Evolutionary conservation across 2,797 vertebrate species (phyloP), one percentile per base, ranked within the genome.

Genomic region (Phataginus tetradactyla): DNA sequence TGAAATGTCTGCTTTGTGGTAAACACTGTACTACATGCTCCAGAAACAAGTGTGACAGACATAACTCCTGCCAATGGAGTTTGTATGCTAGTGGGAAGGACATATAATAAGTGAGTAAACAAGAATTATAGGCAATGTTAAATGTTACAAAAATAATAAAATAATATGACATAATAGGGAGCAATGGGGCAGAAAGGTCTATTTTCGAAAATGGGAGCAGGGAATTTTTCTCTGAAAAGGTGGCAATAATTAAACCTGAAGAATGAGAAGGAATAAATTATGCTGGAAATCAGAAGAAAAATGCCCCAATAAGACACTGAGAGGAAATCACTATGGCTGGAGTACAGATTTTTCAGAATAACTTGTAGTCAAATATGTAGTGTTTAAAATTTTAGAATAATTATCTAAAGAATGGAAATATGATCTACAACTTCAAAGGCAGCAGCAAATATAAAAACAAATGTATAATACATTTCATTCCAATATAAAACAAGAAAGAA

Each of bases 361-460:
- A 37, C 77, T 86, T 92, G 5, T 13, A 69, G 27, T 27, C 74
- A 90, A 53, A 45, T 45, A 90, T 21, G 1, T 55, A 68, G 74
- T 45, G 21, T n/a, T 86, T 81, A 77, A 49, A 91, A 49, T 88
- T 87, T 80, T 59, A 85, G 37, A 86, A 74, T n/a, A 91, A 11
- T 34, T 21, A 91, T 57, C 4, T 53, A 86, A 95, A 81, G 45
- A 92, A 71, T 13, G 7, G 10, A 88, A 88, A 93, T 57, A 72
- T 9, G 95, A 72, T 86, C 18, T 57, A 80, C 7, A 93, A 61
- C 49, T 72, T 61, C 32, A 91, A 85, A 81, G 25, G 4, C 23
- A 77, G 25, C 1, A 55, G 11, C 86, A 90, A 90, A 18, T 68
- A 84, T 84, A 51, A 90, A 96, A 94, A 75, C 77, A 32, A 86